These are phyloP conservation scores for Bombylius discolor DNA, from an alignment of 2,888 invertebrate species.

Conservation along the genomic window DNA sequence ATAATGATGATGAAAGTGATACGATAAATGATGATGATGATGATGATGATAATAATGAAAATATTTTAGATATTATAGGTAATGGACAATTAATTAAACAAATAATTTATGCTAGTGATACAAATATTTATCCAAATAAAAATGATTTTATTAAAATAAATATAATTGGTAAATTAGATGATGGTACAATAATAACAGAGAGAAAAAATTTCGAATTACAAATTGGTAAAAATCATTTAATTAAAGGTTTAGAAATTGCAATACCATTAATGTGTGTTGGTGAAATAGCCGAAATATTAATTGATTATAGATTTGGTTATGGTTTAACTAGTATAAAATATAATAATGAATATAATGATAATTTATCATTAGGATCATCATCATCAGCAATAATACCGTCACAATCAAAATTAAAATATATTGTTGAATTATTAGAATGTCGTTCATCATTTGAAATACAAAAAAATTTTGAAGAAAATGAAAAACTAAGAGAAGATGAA, in stretches of 20 bases:
- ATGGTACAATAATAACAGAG: not conserved
- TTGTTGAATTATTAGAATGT: not conserved
- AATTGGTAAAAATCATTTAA: not conserved
- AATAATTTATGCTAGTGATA: not conserved
- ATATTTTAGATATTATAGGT: not conserved
- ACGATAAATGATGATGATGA: not conserved
- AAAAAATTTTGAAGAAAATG: too few species aligned
- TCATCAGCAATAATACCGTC: not conserved
- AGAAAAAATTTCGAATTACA: not conserved
- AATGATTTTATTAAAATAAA: not conserved
- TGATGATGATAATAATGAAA: not conserved
- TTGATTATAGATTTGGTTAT: not conserved
- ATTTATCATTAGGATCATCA: not conserved
- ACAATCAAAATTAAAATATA: not conserved
- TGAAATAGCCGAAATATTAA: not conserved
- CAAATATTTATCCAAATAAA: not conserved
- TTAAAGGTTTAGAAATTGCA: not conserved
- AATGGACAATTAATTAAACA: not conserved
- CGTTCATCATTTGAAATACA: not conserved
- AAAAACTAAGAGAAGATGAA: too few species aligned
- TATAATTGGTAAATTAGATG: not conserved
- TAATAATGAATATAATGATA: not conserved
- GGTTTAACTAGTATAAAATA: not conserved
- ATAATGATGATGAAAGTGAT: not conserved
- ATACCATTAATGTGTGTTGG: not conserved